phyloP scores from a whole-genome alignment of 1,140 invertebrate species.

The Doryteuthis pealeii region DNA sequence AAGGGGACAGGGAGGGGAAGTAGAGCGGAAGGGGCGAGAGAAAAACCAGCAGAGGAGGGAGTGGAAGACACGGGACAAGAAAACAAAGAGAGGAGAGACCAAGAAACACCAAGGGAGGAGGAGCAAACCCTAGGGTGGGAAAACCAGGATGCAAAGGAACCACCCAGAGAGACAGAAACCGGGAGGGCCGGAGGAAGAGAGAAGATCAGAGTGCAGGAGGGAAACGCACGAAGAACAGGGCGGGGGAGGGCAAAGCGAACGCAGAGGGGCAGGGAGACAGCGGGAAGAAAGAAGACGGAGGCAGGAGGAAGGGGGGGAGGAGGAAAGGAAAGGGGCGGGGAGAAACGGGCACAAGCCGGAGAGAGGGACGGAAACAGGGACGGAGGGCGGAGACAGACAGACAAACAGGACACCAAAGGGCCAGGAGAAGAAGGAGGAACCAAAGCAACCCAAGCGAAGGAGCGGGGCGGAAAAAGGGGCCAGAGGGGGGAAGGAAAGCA shows the following conservation, averaged over 20 bases:
- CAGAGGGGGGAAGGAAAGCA: background rate
- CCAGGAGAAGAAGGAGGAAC: background rate
- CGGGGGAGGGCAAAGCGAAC: background rate
- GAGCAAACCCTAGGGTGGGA: too few species aligned
- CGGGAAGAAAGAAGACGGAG: background rate
- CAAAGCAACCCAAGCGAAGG: background rate
- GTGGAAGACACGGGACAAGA: background rate
- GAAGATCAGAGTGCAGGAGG: too few species aligned
- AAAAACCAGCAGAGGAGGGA: background rate
- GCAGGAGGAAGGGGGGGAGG: background rate
- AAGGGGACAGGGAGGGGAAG: background rate
- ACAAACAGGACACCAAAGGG: background rate
- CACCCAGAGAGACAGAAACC: too few species aligned
- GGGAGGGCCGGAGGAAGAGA: too few species aligned
- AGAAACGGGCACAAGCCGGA: background rate
- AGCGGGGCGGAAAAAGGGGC: background rate
- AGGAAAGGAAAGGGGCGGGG: background rate
- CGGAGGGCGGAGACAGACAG: background rate
- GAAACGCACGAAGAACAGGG: background rate
- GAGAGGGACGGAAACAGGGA: background rate
- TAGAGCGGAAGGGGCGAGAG: background rate
- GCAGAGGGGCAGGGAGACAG: background rate
- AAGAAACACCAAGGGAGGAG: too few species aligned
- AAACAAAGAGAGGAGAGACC: background rate
- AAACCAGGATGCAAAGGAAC: too few species aligned